Evolutionary conservation across 2,888 invertebrate species (phyloP).

Genomic region (Siphlonurus alternatus): DNA sequence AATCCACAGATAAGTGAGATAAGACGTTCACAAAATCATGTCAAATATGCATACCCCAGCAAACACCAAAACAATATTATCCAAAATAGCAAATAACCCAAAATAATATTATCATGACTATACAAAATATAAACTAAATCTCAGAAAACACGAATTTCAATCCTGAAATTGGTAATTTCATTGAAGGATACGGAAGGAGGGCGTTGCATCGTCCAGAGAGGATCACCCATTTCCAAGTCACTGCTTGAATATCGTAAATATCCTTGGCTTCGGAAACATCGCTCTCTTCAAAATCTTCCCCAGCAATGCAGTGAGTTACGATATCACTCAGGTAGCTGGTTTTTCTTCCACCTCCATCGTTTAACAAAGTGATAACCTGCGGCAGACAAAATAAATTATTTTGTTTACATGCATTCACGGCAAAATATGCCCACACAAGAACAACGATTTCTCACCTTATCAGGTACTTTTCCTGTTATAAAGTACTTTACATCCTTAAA

Average conservation of each 20-base stretch:
- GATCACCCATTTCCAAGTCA: constrained; percentile 72
- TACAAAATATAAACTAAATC: too few relatives aligned
- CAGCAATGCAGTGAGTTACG: constrained; percentile 85
- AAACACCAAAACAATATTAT: too few relatives aligned
- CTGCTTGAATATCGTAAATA: constrained; percentile 82
- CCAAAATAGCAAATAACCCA: too few relatives aligned
- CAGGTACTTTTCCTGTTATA: constrained; percentile 59
- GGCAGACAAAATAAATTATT: constrained; percentile 21
- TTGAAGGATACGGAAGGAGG: constrained; percentile 40
- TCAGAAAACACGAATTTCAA: too few relatives aligned
- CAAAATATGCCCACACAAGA: background rate
- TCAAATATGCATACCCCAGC: too few relatives aligned
- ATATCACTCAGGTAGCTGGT: constrained; percentile 79
- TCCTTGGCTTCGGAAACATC: constrained; percentile 83
- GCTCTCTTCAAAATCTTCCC: constrained; percentile 63
- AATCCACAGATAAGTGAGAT: too few relatives aligned
- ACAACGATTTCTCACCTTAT: constrained; percentile 35
- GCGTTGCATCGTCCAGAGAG: constrained; percentile 37
- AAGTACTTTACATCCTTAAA: constrained; percentile 75
- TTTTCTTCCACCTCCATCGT: constrained; percentile 74
- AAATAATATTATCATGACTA: too few relatives aligned
- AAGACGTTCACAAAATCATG: too few relatives aligned
- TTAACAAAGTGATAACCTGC: constrained; percentile 59
- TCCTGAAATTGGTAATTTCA: too few relatives aligned
- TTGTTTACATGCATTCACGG: background rate